Evolutionary conservation across 2,888 invertebrate genomes (phyloP), one percentile per base, ranked within the genome.

Genomic region (Tinea semifulvella): DNA sequence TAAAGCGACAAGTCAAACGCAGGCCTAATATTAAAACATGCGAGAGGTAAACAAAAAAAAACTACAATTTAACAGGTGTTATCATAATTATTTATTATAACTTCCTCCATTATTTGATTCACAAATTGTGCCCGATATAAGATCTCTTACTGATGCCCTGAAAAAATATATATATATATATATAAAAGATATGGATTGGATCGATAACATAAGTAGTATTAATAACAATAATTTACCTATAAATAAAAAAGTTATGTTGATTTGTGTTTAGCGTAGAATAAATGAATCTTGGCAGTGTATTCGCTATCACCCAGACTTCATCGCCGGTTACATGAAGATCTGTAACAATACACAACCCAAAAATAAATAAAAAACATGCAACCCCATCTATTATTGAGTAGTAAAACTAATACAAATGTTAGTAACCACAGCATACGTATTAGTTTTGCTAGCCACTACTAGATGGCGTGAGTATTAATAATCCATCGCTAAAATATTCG

Each of bases 261-360:
- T 84, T 74, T 0, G 82, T 68, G 56, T 90, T 77, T 8, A 90
- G 61, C 1, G 65, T 65, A 0, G 86, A 82, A 56, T 89, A 90
- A 1, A 88, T 81, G 56, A 86, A 90, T 1, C 82, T 72, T 0
- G 89, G 90, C 63, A 91, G 77, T 0, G 83, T 83, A 60, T 90
- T 90, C 0, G 86, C 84, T 56, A 89, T 80, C 10, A 89, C 71
- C 85, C 90, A 89, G 5, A 90, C 79, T 43, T 84, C 84, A n/a
- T 84, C 76, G 1, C 81, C 81, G n/a, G 84, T 84, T 35, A 90
- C 76, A 63, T 87, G 66, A 0, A 81, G 56, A 56, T 79, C 62
- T 81, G 63, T 0, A 59, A 58, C 2, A n/a, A n/a, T n/a, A n/a
- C n/a, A 36, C 26, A 43, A 35, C 8, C 25, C 25, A 22, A 22